These are phyloP conservation scores for Pogonus chalceus DNA, from an alignment of 1,140 invertebrate species.

Conservation along the genomic window DNA sequence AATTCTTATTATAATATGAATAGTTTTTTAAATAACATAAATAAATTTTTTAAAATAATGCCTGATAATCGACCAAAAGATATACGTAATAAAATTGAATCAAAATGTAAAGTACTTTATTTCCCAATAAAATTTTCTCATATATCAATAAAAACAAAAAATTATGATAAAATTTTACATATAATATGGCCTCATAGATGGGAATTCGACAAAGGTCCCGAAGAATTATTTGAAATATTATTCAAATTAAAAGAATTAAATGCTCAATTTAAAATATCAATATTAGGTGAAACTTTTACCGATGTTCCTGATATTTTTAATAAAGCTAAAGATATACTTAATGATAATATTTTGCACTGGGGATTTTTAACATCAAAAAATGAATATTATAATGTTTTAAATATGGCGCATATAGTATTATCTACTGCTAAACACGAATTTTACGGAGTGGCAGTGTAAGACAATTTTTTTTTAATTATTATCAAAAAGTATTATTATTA, in stretches of 20 bases:
- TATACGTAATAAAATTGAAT: slow-evolving; percentile 42
- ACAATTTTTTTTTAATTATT: slow-evolving; percentile 15
- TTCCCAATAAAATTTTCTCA: slow-evolving; percentile 48
- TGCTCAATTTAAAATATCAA: slow-evolving; percentile 49
- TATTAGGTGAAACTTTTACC: slow-evolving; percentile 49
- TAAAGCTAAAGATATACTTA: slow-evolving; percentile 39
- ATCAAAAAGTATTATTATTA: too few species aligned
- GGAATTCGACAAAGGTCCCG: slow-evolving; percentile 72
- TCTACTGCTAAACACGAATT: slow-evolving; percentile 71
- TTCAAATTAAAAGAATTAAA: slow-evolving; percentile 43
- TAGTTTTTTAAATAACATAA: slow-evolving; percentile 55
- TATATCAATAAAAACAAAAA: slow-evolving; percentile 22
- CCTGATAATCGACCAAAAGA: slow-evolving; percentile 52
- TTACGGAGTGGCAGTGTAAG: slow-evolving; percentile 63
- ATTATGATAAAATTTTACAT: slow-evolving; percentile 35
- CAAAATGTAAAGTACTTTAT: slow-evolving; percentile 55
- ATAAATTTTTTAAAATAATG: slow-evolving; percentile 52
- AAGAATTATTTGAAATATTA: slow-evolving; percentile 50
- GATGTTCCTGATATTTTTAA: slow-evolving; percentile 47
- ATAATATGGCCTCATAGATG: slow-evolving; percentile 71
- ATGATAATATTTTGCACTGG: slow-evolving; percentile 47
- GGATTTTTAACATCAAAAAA: slow-evolving; percentile 46
- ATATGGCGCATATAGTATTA: slow-evolving; percentile 49
- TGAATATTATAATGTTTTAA: slow-evolving; percentile 48
- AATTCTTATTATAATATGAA: slow-evolving; percentile 61